phyloP scores from a whole-genome alignment of 2,888 invertebrate species.

The Drosophila anomalata region DNA sequence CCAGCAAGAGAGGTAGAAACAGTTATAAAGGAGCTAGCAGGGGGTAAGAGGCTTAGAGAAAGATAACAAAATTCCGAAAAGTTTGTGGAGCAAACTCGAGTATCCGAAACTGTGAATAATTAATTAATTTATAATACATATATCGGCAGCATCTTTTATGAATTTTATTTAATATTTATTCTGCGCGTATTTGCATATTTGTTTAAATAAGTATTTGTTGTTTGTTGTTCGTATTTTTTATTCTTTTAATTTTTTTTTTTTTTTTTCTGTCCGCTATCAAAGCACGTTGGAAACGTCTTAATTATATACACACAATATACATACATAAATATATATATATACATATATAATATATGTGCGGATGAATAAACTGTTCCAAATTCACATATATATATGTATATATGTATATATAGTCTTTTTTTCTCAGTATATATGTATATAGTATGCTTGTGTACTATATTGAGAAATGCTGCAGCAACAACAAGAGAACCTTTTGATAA shows the following conservation, averaged over 20 bases:
- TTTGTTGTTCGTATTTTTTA: constrained; percentile 35
- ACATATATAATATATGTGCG: neutral
- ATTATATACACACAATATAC: constrained; percentile 28
- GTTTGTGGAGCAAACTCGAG: too few species aligned
- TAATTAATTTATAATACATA: too few species aligned
- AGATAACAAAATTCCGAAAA: neutral
- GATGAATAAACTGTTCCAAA: too few species aligned
- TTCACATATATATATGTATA: too few species aligned
- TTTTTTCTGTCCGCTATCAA: constrained; percentile 42
- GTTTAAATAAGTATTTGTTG: constrained; percentile 21
- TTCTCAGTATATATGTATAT: constrained; percentile 14
- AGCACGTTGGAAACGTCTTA: constrained; percentile 62
- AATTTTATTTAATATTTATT: neutral
- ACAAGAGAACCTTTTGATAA: constrained; percentile 71
- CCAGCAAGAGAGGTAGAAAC: neutral
- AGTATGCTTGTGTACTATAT: constrained; percentile 40
- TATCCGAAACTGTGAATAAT: too few species aligned
- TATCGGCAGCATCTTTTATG: neutral
- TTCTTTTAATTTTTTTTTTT: too few species aligned
- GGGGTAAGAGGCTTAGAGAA: neutral
- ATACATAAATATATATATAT: constrained; percentile 10
- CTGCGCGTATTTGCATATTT: constrained; percentile 11
- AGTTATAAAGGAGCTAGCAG: neutral
- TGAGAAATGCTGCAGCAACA: constrained; percentile 52
- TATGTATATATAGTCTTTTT: too few species aligned